Percentiles rank a stretch among this genome's conserved stretches.
Conservation (phyloP, 2,113 vertebrate genomes). For the Aplodontia rufa region DNA sequence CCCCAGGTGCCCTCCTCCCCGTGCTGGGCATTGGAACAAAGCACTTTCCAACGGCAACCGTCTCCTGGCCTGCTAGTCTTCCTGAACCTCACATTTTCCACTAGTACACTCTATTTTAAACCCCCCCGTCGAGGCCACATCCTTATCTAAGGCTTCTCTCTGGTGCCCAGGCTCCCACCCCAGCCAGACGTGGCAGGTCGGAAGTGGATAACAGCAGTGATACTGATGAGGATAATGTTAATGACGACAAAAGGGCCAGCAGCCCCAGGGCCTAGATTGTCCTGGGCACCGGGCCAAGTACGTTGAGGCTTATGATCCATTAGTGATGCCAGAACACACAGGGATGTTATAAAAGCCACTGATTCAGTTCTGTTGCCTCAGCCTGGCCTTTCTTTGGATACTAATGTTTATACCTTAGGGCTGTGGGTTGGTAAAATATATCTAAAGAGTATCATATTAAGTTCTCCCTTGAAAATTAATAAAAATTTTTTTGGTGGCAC, state of each 20-base stretch:
- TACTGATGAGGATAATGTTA: rapidly evolving
- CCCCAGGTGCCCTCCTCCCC: not conserved
- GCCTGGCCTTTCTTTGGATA: not conserved
- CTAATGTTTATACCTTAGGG: not conserved
- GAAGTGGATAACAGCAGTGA: no score
- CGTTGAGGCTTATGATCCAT: not conserved
- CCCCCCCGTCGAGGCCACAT: not conserved
- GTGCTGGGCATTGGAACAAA: not conserved
- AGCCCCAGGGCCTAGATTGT: not conserved
- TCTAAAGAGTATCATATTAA: not conserved
- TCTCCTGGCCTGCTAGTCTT: not conserved
- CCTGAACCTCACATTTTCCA: not conserved
- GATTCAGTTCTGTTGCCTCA: not conserved
- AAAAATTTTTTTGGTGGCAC: not conserved
- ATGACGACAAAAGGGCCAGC: not conserved
- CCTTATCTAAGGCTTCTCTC: no score
- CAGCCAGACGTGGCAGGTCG: no score
- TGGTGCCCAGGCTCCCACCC: no score
- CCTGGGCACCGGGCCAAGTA: not conserved
- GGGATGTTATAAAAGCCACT: not conserved
- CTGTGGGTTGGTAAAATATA: not conserved
- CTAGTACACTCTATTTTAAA: not conserved
- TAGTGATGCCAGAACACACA: not conserved
- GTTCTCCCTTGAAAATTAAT: not conserved
- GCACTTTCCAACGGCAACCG: not conserved